Evolutionary conservation across 2,797 vertebrate genomes (phyloP).

Genomic region (Amazona finschi): DNA sequence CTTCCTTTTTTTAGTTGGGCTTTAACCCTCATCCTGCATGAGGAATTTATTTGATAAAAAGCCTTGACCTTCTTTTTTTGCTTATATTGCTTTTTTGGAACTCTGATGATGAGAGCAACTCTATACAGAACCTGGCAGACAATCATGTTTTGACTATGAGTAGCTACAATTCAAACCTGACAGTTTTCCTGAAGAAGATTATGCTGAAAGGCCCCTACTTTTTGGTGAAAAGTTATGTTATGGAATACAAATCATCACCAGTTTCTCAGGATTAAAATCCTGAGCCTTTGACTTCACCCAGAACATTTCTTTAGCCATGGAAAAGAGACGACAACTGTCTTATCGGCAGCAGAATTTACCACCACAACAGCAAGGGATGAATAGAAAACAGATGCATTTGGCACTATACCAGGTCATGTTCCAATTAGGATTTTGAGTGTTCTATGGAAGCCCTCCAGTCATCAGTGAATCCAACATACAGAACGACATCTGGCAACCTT

Average conservation of each 20-base stretch:
- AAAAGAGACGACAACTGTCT: background rate
- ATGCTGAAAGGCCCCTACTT: background rate
- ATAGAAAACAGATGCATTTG: background rate
- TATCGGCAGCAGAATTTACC: background rate
- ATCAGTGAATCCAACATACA: background rate
- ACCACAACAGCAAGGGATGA: background rate
- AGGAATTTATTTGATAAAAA: background rate
- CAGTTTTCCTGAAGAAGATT: background rate
- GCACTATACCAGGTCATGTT: background rate
- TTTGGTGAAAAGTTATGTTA: background rate
- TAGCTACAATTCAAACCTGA: background rate
- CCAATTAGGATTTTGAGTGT: background rate
- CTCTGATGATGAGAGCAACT: background rate
- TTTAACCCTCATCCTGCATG: background rate
- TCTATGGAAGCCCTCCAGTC: background rate
- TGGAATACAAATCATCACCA: background rate
- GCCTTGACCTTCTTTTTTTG: background rate
- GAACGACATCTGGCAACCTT: background rate
- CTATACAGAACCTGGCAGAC: background rate
- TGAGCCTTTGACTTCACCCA: background rate
- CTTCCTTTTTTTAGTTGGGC: background rate
- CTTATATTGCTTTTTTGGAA: background rate
- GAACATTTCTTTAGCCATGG: background rate
- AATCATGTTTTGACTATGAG: background rate
- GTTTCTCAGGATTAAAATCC: background rate